A percentile compares a stretch with the other conserved stretches of the same genome.
Evolutionary conservation across 2,797 vertebrate species (phyloP).

Genomic region (Brotula barbata): DNA sequence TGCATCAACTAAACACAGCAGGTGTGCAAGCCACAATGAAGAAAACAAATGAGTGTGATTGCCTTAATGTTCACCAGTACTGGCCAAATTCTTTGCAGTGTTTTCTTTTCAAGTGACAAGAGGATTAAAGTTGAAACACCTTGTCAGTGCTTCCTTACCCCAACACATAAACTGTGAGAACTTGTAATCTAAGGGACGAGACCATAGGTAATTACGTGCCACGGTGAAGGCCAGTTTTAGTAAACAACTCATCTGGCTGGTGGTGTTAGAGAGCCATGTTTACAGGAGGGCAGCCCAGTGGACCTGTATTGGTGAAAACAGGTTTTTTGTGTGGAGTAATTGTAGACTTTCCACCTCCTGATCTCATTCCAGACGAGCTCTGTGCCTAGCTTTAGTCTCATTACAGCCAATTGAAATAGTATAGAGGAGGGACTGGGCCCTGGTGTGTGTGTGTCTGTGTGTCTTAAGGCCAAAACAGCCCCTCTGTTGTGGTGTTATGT

Average conservation of each 20-base stretch:
- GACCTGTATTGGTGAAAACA: conserved; percentile 40
- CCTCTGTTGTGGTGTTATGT: conserved; percentile 71
- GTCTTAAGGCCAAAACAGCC: conserved; percentile 62
- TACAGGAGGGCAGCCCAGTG: conserved; percentile 44
- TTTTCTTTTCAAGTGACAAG: conserved; percentile 52
- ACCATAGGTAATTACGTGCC: conserved; percentile 31
- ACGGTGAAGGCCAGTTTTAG: conserved; percentile 29
- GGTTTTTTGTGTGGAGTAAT: conserved; percentile 47
- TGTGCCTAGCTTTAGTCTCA: conserved; percentile 48
- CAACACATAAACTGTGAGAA: conserved; percentile 3
- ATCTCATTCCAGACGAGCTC: conserved; percentile 46
- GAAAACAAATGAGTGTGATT: neutral
- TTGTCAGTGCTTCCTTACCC: neutral
- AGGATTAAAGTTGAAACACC: conserved; percentile 28
- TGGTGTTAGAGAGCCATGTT: conserved; percentile 44
- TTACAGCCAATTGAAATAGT: conserved; percentile 60
- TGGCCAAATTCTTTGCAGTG: conserved; percentile 20
- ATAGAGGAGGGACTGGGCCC: conserved; percentile 48
- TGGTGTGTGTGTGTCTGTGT: conserved; percentile 36
- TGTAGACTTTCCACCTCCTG: conserved; percentile 55
- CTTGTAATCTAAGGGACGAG: conserved; percentile 17
- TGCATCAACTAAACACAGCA: conserved; percentile 35
- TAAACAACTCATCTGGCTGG: conserved; percentile 47
- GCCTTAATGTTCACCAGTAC: conserved; percentile 47
- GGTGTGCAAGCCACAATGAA: conserved; percentile 38